Conservation (phyloP, 2,797 vertebrate genomes). For the Buceros bicornis region DNA sequence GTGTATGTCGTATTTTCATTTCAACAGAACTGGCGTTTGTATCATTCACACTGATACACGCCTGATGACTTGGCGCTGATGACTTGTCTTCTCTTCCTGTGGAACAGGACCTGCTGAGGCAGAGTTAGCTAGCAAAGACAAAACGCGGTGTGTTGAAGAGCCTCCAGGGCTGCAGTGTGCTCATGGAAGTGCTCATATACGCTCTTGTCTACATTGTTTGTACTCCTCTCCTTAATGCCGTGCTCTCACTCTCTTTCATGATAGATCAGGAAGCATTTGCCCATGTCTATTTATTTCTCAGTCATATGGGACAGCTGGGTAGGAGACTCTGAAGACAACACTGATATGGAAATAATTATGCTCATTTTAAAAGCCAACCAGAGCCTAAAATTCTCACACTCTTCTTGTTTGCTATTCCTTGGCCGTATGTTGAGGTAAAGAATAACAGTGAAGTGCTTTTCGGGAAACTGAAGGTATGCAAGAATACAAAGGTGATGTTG, state of each 20-base stretch:
- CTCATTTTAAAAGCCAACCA: background rate
- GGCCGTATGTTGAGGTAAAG: background rate
- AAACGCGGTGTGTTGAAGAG: background rate
- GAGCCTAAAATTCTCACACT: background rate
- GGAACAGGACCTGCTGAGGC: background rate
- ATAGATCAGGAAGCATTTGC: background rate
- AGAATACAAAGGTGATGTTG: background rate
- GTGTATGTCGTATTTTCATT: background rate
- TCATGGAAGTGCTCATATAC: accelerated
- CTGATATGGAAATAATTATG: background rate
- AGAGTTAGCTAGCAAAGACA: background rate
- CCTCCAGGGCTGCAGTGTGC: background rate
- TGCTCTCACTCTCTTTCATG: background rate
- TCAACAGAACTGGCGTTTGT: background rate
- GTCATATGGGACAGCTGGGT: too few species aligned
- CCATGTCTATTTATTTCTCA: background rate
- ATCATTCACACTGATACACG: background rate
- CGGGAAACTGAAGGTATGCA: background rate
- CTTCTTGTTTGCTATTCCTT: background rate
- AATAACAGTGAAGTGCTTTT: background rate
- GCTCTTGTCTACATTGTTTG: background rate
- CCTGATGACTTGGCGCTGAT: background rate
- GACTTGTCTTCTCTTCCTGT: too few species aligned
- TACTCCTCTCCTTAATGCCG: background rate
- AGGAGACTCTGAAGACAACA: background rate